Evolutionary conservation across 2,113 vertebrate genomes (phyloP), one percentile per base, ranked within the genome.

Genomic region (Salvelinus namaycush): DNA sequence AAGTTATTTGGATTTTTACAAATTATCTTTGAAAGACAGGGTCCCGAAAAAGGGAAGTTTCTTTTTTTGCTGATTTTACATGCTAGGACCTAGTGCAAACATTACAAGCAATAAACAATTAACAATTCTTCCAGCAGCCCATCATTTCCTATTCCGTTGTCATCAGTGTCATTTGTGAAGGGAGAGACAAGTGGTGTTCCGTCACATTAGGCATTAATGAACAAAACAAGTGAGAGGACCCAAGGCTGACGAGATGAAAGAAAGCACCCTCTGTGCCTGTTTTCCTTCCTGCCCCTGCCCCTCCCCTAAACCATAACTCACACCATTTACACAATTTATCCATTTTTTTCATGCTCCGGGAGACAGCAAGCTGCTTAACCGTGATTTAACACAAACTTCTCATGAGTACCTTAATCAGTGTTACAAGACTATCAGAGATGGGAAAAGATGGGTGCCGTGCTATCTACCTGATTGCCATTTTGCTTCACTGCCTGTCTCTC

Each of bases 121-220:
- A 57, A 72, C 24, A 49, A n/a, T 68, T 54, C 51, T 54, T 12
- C 31, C 16, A 31, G 22, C 24, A 31, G 64, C 31, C 78, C 59
- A 39, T 73, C 76, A 27, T 22, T 78, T 75, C 49, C 49, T 70
- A 76, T 72, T 26, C 7, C 60, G 16, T 75, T 39, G 13, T 82
- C 70, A 64, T 69, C 48, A 48, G 31, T 71, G 67, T 24, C 24
- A 62, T 62, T 59, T 62, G 69, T 60, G 39, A 54, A 76, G 57
- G 75, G 54, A 74, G 75, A 69, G 75, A 69, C 81, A 67, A 82
- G 76, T 75, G 73, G 72, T 73, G 73, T 85, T 81, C 77, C 72
- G 44, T 79, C 75, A 78, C 73, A 76, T 78, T 76, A 75, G 66
- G 72, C 77, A 71, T 68, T 75, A 76, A 79, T 73, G 49, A 81